These are phyloP conservation scores for Holothuria leucospilota DNA, from an alignment of 53 echinoderm and acorn worm species.

Conservation along the genomic window DNA sequence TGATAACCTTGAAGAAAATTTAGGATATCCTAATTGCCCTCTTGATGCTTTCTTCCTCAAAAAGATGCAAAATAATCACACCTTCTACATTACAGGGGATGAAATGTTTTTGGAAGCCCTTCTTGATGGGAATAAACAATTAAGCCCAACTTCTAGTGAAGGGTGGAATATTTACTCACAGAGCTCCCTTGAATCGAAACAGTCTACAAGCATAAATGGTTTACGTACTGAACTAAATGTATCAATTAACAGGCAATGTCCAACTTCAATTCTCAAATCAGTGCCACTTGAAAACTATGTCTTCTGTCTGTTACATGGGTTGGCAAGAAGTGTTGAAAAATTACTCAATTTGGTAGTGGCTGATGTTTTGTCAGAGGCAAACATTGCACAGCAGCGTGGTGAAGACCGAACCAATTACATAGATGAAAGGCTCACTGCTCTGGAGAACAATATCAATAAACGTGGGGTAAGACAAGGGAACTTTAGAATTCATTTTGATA, in stretches of 20 bases:
- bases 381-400: constrained; percentile 44
- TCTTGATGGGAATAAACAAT: constrained; percentile 64
- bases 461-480: constrained; percentile 65
- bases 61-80: too few species aligned
- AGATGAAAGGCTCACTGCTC: neutral
- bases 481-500: constrained; percentile 70
- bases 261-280: constrained; percentile 53
- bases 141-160: constrained; percentile 59
- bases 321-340: constrained; percentile 63
- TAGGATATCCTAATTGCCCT: constrained; percentile 31
- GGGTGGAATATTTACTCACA: constrained; percentile 89
- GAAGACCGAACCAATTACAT: neutral
- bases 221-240: constrained; percentile 50
- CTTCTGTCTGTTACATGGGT: neutral
- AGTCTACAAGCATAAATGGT: constrained; percentile 52
- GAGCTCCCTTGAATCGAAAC: constrained; percentile 56
- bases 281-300: constrained; percentile 65
- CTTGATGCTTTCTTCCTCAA: too few species aligned
- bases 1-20: constrained; percentile 76
- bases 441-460: constrained; percentile 64
- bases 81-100: too few species aligned
- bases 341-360: constrained; percentile 64
- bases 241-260: constrained; percentile 50
- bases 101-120: neutral
- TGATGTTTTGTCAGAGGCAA: constrained; percentile 56